Conservation (phyloP, 2,888 invertebrate species). For the Phengaris arion region DNA sequence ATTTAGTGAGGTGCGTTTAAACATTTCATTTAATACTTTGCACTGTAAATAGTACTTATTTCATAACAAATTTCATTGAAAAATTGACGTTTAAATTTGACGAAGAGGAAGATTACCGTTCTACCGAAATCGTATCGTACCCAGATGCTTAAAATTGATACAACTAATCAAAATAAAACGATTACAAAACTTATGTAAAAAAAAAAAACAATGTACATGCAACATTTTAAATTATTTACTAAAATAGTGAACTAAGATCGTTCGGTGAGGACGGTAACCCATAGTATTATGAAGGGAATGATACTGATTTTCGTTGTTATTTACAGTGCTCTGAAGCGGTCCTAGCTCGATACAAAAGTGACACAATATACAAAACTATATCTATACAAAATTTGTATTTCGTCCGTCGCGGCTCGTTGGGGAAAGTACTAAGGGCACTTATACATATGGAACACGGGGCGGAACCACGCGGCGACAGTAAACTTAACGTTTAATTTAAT, state of each 20-base stretch:
- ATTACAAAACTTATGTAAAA: background rate
- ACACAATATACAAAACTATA: constrained; percentile 25
- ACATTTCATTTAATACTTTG: background rate
- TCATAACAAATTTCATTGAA: constrained; percentile 10
- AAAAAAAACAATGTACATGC: background rate
- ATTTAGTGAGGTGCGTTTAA: background rate
- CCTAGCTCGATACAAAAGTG: constrained; percentile 20
- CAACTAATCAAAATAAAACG: constrained; percentile 6
- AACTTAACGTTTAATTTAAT: background rate
- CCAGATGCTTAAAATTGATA: background rate
- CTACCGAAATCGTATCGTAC: background rate
- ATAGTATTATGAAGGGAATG: background rate
- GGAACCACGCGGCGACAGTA: constrained; percentile 17
- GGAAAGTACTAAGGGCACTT: constrained; percentile 27
- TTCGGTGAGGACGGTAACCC: constrained; percentile 11
- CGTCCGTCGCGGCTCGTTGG: constrained; percentile 22
- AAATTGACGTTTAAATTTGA: background rate
- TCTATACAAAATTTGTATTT: constrained; percentile 29
- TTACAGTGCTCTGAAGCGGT: constrained; percentile 1
- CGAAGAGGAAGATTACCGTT: constrained; percentile 5
- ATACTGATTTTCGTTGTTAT: background rate
- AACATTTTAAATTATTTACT: constrained; percentile 2
- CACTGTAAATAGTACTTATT: background rate
- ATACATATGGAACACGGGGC: constrained; percentile 6
- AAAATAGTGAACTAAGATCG: constrained; percentile 4